These are phyloP conservation scores for Cardinalis cardinalis DNA, from an alignment of 2,113 vertebrate genomes.

Conservation along the genomic window DNA sequence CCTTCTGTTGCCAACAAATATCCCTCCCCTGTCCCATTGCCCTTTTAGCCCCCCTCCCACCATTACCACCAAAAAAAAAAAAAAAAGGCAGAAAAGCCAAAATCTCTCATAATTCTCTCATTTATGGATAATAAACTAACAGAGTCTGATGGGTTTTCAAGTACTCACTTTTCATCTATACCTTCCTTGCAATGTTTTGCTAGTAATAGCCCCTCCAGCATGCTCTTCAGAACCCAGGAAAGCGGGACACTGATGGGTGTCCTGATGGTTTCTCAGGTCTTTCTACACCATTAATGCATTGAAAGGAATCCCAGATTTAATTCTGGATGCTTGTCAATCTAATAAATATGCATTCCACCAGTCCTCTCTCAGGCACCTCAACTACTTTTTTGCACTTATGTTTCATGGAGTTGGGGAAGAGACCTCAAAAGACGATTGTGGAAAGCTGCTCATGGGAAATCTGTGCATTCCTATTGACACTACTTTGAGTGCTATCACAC, in stretches of 20 bases:
- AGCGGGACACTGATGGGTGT: neutral
- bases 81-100: too few relatives aligned
- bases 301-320: neutral
- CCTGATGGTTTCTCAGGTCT: neutral
- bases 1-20: neutral
- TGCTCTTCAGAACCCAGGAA: neutral
- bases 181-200: neutral
- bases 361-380: neutral
- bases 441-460: neutral
- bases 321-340: neutral
- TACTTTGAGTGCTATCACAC: neutral
- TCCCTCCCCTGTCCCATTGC: neutral
- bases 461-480: accelerated
- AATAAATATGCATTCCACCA: neutral
- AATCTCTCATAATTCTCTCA: neutral
- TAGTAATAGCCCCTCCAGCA: neutral
- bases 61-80: accelerated
- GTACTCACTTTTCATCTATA: neutral
- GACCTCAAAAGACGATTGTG: neutral
- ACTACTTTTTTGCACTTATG: accelerated
- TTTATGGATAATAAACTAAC: neutral
- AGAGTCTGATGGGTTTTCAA: neutral
- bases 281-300: neutral
- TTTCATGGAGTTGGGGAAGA: neutral
- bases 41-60: neutral